Percentiles rank a stretch among this genome's conserved stretches.
Conservation (phyloP, 2,888 invertebrate genomes). For the Hetaerina titia region DNA sequence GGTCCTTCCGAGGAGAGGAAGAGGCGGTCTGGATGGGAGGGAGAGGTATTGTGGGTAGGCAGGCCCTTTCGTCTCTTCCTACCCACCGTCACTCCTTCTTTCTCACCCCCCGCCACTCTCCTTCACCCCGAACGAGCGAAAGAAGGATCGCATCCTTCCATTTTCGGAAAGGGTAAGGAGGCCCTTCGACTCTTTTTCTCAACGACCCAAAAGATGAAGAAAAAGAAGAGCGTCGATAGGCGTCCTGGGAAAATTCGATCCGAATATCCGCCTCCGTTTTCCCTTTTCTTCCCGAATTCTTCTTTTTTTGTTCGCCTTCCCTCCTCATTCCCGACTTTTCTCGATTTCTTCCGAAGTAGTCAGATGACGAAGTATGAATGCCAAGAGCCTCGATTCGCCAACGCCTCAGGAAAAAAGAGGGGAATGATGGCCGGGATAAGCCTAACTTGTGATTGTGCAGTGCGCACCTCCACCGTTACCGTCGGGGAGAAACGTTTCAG, state of each 20-base stretch:
- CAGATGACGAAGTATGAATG: conserved; percentile 5
- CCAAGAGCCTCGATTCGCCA: conserved; percentile 12
- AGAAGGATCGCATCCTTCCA: conserved; percentile 67
- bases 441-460: neutral
- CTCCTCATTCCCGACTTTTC: conserved; percentile 12
- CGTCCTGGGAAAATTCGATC: conserved; percentile 66
- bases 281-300: neutral
- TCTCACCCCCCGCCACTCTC: neutral
- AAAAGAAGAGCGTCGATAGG: conserved; percentile 59
- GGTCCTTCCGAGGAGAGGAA: neutral
- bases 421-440: neutral
- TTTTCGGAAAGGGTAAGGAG: conserved; percentile 62
- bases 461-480: neutral
- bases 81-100: neutral
- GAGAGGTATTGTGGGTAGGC: conserved; percentile 68
- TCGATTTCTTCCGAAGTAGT: conserved; percentile 4
- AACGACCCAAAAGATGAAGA: conserved; percentile 60
- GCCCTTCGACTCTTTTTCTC: conserved; percentile 45
- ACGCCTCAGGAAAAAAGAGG: neutral
- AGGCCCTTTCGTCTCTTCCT: neutral
- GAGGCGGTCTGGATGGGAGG: conserved; percentile 71
- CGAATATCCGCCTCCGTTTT: conserved; percentile 48
- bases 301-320: neutral
- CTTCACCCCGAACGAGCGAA: neutral
- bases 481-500: neutral